Conservation (phyloP, 2,888 invertebrate genomes). For the Trisateles emortualis region DNA sequence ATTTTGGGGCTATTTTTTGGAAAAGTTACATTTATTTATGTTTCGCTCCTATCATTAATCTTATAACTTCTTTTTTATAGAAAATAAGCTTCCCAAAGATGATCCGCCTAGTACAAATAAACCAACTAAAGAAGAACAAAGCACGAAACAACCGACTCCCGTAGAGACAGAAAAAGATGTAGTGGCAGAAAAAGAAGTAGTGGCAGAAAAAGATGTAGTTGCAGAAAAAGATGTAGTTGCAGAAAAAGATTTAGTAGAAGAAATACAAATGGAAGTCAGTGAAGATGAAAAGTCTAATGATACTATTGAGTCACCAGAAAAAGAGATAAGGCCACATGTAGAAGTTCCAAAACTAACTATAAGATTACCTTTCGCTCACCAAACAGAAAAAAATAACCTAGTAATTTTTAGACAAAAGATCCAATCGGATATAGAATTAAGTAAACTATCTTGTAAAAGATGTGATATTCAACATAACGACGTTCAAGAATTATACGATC, state of each 20-base stretch:
- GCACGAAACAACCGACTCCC: no score
- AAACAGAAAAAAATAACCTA: conserved; percentile 75
- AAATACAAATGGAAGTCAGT: conserved; percentile 53
- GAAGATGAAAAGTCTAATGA: conserved; percentile 57
- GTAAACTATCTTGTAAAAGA: conserved; percentile 80
- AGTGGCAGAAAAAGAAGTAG: conserved; percentile 31
- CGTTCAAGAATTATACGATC: conserved; percentile 84
- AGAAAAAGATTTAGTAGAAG: conserved; percentile 39
- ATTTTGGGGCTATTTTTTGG: background rate
- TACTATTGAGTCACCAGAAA: conserved; percentile 56
- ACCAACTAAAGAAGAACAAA: conserved; percentile 37
- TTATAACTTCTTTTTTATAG: conserved; percentile 43
- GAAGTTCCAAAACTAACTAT: conserved; percentile 45
- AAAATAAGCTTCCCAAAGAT: conserved; percentile 51
- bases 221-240: conserved; percentile 43
- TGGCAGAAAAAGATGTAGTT: conserved; percentile 40
- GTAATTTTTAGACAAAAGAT: conserved; percentile 72
- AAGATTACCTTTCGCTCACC: conserved; percentile 70
- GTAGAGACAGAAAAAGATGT: conserved; percentile 32
- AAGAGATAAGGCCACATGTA: conserved; percentile 27
- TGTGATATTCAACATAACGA: conserved; percentile 83
- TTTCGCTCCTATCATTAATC: no score
- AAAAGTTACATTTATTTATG: background rate
- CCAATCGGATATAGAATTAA: conserved; percentile 71
- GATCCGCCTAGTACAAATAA: conserved; percentile 36